Evolutionary conservation across 2,113 vertebrate genomes (phyloP), one percentile per base, ranked within the genome.

Genomic region (Mus pahari): DNA sequence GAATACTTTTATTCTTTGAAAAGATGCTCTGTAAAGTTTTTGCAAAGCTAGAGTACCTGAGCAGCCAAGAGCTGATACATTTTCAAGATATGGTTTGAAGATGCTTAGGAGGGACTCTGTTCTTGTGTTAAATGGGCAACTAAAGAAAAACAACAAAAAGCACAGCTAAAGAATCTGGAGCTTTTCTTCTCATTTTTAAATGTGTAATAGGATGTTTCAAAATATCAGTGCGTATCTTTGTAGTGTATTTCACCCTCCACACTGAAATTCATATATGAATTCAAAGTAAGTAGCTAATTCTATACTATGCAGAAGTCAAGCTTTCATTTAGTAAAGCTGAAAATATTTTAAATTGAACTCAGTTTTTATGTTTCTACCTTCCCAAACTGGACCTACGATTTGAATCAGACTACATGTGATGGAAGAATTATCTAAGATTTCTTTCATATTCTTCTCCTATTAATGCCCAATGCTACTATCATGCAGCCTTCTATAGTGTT

Each of bases 231-330:
- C 94, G 26, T 95, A 87, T 89, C 86, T 95, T 20, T 95, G 42
- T 55, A 79, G 33, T 84, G 26, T 89, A 79, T 91, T 96, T 94
- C 36, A 66, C 31, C 36, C 91, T 7, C 6, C 10, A 26, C n/a
- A 93, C 22, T 74, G 48, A 97, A 92, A 89, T 94, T 91, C 22
- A 89, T 62, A 83, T 42, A 92, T 33, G 89, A 90, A 94, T 94
- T 83, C 62, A 66, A 94, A 86, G 53, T 84, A 90, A 50, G 22
- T 55, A 95, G n/a, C 17, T 87, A 95, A 42, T 16, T 53, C 70
- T 24, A 81, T 78, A 91, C 42, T 20, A 92, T 20, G 74, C 31
- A 91, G 75, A 96, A 91, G 68, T 78, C 42, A n/a, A 64, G 20
- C 12, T 78, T 66, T 64, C 64, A 22, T 53, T 64, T 64, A 77